These are phyloP conservation scores for Drosophila busckii DNA, from an alignment of 1,140 invertebrate genomes.

Conservation along the genomic window DNA sequence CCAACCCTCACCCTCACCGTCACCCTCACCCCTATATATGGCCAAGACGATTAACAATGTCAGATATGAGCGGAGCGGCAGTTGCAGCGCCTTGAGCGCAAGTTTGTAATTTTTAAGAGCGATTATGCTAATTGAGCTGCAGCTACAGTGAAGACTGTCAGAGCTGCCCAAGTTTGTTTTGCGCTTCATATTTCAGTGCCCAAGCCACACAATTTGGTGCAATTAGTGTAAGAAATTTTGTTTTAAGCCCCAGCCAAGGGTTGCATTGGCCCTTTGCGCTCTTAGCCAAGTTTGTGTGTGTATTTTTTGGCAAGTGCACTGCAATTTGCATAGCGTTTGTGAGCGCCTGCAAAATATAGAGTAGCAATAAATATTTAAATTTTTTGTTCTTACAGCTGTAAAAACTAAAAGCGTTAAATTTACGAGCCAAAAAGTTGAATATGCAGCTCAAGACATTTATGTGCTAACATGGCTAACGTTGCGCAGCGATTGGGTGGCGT, in stretches of 20 bases:
- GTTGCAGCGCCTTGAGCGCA: slow-evolving; percentile 38
- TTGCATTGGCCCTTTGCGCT: slow-evolving; percentile 26
- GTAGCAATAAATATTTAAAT: slow-evolving; percentile 72
- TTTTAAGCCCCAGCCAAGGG: too few relatives aligned
- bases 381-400: slow-evolving; percentile 28
- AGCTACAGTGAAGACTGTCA: neutral
- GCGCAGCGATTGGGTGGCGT: slow-evolving; percentile 15
- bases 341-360: slow-evolving; percentile 46
- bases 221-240: slow-evolving; percentile 63
- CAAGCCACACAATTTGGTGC: slow-evolving; percentile 42
- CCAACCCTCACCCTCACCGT: neutral
- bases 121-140: slow-evolving; percentile 70
- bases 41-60: slow-evolving; percentile 45
- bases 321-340: slow-evolving; percentile 49
- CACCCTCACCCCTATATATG: neutral
- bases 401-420: slow-evolving; percentile 70
- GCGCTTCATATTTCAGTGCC: too few relatives aligned
- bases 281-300: slow-evolving; percentile 6
- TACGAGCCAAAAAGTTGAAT: slow-evolving; percentile 54
- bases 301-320: slow-evolving; percentile 3
- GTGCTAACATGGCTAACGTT: slow-evolving; percentile 56
- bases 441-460: slow-evolving; percentile 58
- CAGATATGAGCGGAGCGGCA: slow-evolving; percentile 45
- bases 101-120: slow-evolving; percentile 64
- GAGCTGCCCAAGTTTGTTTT: slow-evolving; percentile 1